A percentile compares a stretch with the other conserved stretches of the same genome.
phyloP scores from a whole-genome alignment of 2,888 invertebrate species.

The Philopedon plagiatum region DNA sequence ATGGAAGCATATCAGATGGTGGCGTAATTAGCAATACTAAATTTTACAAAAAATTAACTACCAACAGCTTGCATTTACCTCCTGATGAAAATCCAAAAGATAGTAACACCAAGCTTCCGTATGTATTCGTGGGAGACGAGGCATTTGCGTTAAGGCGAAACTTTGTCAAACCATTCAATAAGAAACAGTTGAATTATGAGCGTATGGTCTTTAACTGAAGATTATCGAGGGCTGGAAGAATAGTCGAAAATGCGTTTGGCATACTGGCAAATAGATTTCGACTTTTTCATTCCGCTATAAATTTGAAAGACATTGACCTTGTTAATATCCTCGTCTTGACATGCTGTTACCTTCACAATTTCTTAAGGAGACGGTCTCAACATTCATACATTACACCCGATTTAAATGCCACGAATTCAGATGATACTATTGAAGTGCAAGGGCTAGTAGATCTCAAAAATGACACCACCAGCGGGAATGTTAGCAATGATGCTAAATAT shows the following conservation, averaged over 20 bases:
- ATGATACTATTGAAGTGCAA: background rate
- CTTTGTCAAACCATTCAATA: background rate
- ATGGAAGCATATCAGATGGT: no score
- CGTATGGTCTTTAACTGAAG: background rate
- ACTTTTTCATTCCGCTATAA: no score
- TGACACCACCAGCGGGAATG: background rate
- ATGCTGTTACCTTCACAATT: no score
- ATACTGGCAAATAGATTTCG: background rate
- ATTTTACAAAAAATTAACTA: background rate
- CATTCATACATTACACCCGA: background rate
- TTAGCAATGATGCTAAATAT: background rate
- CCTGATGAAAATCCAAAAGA: background rate
- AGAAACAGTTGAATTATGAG: background rate
- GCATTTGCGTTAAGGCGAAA: no score
- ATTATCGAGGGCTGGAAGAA: constrained; percentile 1
- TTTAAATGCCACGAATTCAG: background rate
- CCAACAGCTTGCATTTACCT: background rate
- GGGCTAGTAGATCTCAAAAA: background rate
- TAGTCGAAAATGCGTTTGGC: background rate
- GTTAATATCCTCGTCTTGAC: background rate
- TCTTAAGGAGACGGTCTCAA: background rate
- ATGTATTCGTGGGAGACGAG: background rate
- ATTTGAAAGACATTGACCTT: background rate
- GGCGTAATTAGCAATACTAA: no score
- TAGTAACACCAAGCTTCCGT: background rate